Base-by-base conservation (phyloP, 2,797 vertebrate genomes). In the Lacerta viridis region DNA sequence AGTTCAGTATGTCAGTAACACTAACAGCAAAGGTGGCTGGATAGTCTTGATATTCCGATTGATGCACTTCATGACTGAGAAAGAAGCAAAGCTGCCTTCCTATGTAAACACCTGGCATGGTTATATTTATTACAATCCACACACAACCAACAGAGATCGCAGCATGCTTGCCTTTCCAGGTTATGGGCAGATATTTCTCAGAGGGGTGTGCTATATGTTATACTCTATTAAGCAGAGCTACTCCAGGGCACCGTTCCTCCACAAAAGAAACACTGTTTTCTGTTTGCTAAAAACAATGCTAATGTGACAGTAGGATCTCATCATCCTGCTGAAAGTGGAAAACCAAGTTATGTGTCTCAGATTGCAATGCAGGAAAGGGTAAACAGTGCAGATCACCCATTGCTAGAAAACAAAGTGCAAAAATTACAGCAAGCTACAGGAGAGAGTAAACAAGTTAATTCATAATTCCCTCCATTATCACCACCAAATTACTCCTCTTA, bases 1-100 rank as follows among this genome's bases (percentile, higher is more conserved):
- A 94, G 94, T 96, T 96, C 96, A 94, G 95, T 95, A 97, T 95
- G 95, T 97, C 88, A 91, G 90, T 27, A 86, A 84, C 91, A 94
- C 88, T 89, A 89, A 91, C 20, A 95, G 90, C 74, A 90, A 88
- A 93, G 92, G 92, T 94, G 95, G 93, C 69, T 80, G 84, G 91
- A 86, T 29, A 84, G 77, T 88, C n/a, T 94, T 94, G 94, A 92
- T 96, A 92, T 90, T 83, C 84, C 83, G 86, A 91, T 91, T 93
- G 91, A 89, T 0, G 1, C 78, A 68, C 87, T 92, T 78, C 92
- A 93, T 66, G 92, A 91, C 74, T 71, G 86, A 90, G 90, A 94
- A 87, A 90, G 93, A 90, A 89, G 90, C 85, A 92, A 90, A 94
- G 78, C 17, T 86, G 82, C 89, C 85, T 93, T 93, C 92, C 64